Percentiles rank a stretch among this genome's conserved stretches.
Evolutionary conservation across 2,797 vertebrate genomes (phyloP).

Genomic region (Gallinago stenura): DNA sequence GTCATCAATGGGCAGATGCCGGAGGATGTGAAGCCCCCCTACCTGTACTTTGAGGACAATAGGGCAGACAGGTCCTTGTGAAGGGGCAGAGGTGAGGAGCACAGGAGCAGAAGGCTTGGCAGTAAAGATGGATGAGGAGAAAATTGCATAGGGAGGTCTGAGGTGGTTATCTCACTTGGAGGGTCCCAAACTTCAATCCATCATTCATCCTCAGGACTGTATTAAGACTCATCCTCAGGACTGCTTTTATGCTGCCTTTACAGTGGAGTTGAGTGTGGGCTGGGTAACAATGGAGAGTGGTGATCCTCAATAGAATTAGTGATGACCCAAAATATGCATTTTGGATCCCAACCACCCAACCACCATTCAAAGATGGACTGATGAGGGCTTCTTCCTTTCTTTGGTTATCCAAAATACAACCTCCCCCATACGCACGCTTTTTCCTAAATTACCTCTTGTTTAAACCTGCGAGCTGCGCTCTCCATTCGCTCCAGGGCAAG

Average conservation of each 20-base stretch:
- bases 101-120: not conserved
- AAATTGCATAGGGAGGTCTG: conserved; percentile 1
- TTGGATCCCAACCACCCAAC: not conserved
- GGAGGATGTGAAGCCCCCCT: not conserved
- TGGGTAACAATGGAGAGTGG: not conserved
- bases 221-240: not conserved
- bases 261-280: not conserved
- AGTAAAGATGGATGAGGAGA: not conserved
- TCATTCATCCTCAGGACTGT: not conserved
- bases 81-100: not conserved
- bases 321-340: accelerated
- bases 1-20: not conserved
- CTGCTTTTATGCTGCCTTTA: not conserved
- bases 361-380: not conserved
- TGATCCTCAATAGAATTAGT: not conserved
- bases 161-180: not conserved
- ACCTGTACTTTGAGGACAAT: not conserved
- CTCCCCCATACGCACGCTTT: not conserved
- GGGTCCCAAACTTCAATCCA: not conserved
- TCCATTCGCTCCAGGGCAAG: conserved; percentile 34
- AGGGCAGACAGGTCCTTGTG: not conserved
- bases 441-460: conserved; percentile 25
- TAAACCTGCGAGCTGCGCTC: not conserved
- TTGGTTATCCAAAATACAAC: not conserved
- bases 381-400: not conserved